Evolutionary conservation across 2,888 invertebrate genomes (phyloP), one percentile per base, ranked within the genome.

Genomic region (Apantesis nais): DNA sequence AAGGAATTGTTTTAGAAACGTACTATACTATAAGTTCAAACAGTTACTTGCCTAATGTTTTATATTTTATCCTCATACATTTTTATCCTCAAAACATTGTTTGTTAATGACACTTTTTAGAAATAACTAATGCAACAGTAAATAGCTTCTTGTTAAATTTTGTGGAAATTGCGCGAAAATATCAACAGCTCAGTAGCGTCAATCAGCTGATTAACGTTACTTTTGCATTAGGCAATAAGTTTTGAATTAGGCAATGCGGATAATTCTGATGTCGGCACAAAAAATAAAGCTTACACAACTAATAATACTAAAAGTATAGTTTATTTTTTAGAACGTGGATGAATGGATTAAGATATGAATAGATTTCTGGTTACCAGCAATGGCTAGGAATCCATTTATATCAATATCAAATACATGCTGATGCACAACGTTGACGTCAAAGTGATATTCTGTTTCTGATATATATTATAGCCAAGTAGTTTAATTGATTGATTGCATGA

Each of bases 401-500:
- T 29, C 29, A 58, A 29, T 14, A 5, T 5, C 7, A 16, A 19
- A 44, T 62, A 19, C 1, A 64, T 58, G 66, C 52, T 65, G 25
- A 66, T 52, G 60, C 3, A 14, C 37, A 61, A 55, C 39, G 16
- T 62, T 37, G 7, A 11, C 12, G 52, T 66, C 61, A 62, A 70
- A 66, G 65, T 52, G 61, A 70, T 66, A 69, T 69, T 60, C 58
- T 22, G 44, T 58, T 52, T 29, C 55, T 58, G 7, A 55, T 16
- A 29, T 29, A 12, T 60, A 61, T 39, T 37, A 60, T 70, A 52
- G 31, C 25, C 44, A 22, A 37, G n/a, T 48, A 25, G 44, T 69
- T 41, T 1, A 44, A 29, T 70, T 62, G 61, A 66, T 61, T 62
- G 70, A 39, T 22, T 41, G n/a, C 31, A 19, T 31, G 37, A 62